Evolutionary conservation across 2,888 invertebrate species (phyloP).

Genomic region (Itoplectis maculator): DNA sequence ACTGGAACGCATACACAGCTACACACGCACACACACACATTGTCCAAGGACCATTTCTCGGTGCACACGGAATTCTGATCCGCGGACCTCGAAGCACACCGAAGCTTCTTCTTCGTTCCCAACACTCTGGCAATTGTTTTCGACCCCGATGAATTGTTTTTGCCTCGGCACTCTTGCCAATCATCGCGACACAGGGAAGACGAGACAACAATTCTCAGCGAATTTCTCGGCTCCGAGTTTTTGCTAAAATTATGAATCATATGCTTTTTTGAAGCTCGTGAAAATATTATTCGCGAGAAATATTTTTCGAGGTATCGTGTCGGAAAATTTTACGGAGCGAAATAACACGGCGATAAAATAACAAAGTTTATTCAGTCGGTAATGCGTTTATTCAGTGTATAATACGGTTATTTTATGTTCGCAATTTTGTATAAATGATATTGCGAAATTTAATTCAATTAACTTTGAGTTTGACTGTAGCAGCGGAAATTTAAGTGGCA

Average conservation of each 20-base stretch:
- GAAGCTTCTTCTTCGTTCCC: not conserved
- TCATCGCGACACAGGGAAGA: not conserved
- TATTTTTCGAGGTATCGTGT: too few relatives aligned
- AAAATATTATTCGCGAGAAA: too few relatives aligned
- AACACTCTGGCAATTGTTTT: not conserved
- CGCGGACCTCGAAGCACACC: not conserved
- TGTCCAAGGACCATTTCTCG: constrained; percentile 2
- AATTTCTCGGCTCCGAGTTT: not conserved
- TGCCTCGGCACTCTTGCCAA: not conserved
- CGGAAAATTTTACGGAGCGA: too few relatives aligned
- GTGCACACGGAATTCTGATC: constrained; percentile 3
- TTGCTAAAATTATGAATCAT: not conserved
- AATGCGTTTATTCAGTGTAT: too few relatives aligned
- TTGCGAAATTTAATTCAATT: too few relatives aligned
- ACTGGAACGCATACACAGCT: constrained; percentile 13
- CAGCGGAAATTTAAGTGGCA: too few relatives aligned
- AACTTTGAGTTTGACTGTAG: too few relatives aligned
- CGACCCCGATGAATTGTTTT: not conserved
- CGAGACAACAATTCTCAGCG: not conserved
- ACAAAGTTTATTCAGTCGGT: too few relatives aligned
- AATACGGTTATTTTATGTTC: too few relatives aligned
- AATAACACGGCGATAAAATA: too few relatives aligned
- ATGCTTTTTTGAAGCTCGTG: not conserved
- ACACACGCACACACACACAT: not conserved
- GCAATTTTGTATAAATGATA: too few relatives aligned